Evolutionary conservation across 2,888 invertebrate species (phyloP), one percentile per base, ranked within the genome.

Genomic region (Metellina segmentata): DNA sequence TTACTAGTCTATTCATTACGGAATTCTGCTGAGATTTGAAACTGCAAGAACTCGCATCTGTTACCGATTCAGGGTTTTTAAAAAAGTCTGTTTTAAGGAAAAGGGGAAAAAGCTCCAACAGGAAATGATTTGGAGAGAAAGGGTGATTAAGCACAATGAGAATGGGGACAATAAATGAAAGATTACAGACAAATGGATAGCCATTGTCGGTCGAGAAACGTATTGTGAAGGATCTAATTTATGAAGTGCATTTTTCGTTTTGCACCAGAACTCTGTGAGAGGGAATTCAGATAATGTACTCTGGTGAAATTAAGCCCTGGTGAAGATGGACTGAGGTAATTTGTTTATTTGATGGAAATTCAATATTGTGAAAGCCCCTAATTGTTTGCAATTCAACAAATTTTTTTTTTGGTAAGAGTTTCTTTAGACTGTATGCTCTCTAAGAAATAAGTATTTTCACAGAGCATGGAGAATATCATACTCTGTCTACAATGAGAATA

Each of bases 1-100:
- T 88, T 88, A 88, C 88, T 75, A 61, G 53, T 20, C 88, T 81
- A 88, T 88, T 88, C 88, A 88, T 88, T 88, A 88, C 72, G 49
- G 48, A 71, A 81, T 70, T 75, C 88, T 88, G 72, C 71, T 51
- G 81, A 81, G 88, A 88, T 74, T 88, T 81, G 74, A 61, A 88
- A 88, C 19, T 74, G 20, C 69, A 81, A 88, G 81, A 88, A 81
- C 72, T 88, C 81, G 69, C 88, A 88, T 88, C 81, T 81, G 79
- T 88, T 81, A 81, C 88, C 71, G 71, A 87, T 87, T 87, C 81
- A 53, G 75, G 53, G 71, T 53, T 53, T 74, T 51, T 79, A 53
- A 81, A 87, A 87, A 81, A 81, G 79, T 81, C 79, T 70, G 61
- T 72, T 79, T 52, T 72, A 71, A 53, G 79, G 79, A 71, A 71